Percentiles rank a stretch among this genome's conserved stretches.
These are phyloP conservation scores for Zapornia atra DNA, from an alignment of 2,113 vertebrate species.

Conservation along the genomic window DNA sequence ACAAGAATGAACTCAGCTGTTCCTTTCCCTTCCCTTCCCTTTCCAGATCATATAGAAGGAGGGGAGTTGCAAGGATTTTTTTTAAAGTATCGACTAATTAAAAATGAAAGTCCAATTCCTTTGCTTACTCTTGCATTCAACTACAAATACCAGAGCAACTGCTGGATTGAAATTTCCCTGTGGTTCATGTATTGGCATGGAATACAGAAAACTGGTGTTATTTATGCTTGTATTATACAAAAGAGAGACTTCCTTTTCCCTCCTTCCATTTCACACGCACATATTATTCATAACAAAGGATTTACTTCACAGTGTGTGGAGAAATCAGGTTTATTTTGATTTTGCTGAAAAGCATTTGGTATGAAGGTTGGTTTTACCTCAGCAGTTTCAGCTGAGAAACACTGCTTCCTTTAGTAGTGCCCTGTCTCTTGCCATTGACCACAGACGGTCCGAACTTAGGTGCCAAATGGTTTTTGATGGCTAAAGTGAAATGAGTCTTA, in stretches of 20 bases:
- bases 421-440: neutral
- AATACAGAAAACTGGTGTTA: neutral
- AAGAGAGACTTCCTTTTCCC: neutral
- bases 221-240: neutral
- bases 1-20: neutral
- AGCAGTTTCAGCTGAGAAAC: neutral
- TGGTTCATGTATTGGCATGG: neutral
- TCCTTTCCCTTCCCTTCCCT: fast-evolving
- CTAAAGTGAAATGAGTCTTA: neutral
- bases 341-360: neutral
- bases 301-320: neutral
- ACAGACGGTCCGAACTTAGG: neutral
- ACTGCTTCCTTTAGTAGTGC: neutral
- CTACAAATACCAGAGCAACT: neutral
- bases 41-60: neutral
- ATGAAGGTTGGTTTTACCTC: neutral
- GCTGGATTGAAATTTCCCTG: neutral
- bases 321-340: neutral
- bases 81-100: neutral
- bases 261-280: neutral
- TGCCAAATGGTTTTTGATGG: neutral
- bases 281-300: neutral
- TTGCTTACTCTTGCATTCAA: neutral
- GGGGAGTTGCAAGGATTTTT: neutral
- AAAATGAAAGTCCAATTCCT: neutral